A percentile compares a stretch with the other conserved stretches of the same genome.
Evolutionary conservation across 2,797 vertebrate species (phyloP).

Genomic region (Bucorvus abyssinicus): DNA sequence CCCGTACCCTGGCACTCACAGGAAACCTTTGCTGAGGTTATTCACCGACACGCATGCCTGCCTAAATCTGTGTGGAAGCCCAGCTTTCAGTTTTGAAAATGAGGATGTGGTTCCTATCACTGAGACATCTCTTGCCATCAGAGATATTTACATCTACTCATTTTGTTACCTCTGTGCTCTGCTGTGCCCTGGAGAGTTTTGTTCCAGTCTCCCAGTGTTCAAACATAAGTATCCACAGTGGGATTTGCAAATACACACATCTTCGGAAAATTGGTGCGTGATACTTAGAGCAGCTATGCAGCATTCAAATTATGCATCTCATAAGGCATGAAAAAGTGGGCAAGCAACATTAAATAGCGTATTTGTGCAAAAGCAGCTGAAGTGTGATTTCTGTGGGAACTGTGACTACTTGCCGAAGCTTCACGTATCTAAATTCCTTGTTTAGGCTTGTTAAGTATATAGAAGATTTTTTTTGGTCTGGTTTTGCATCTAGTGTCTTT

Average conservation of each 20-base stretch:
- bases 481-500: not conserved
- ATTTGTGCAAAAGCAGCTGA: constrained; percentile 45
- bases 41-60: accelerated
- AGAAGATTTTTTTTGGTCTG: not conserved
- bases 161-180: constrained; percentile 36
- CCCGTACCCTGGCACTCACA: not conserved
- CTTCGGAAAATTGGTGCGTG: constrained; percentile 4
- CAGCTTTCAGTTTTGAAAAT: not conserved
- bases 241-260: constrained; percentile 37
- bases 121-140: not conserved
- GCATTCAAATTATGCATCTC: constrained; percentile 43
- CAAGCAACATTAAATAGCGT: constrained; percentile 46
- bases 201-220: not conserved
- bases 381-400: constrained; percentile 44
- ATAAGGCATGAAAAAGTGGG: constrained; percentile 43
- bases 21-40: not conserved
- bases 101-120: not conserved
- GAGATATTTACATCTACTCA: constrained; percentile 12
- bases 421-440: not conserved
- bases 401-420: constrained; percentile 18
- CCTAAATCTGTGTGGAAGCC: not conserved
- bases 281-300: constrained; percentile 30
- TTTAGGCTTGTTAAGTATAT: not conserved
- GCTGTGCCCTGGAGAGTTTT: constrained; percentile 40
- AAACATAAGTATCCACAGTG: constrained; percentile 48